Conservation (phyloP, 2,113 vertebrate genomes). For the Myxocyprinus asiaticus region DNA sequence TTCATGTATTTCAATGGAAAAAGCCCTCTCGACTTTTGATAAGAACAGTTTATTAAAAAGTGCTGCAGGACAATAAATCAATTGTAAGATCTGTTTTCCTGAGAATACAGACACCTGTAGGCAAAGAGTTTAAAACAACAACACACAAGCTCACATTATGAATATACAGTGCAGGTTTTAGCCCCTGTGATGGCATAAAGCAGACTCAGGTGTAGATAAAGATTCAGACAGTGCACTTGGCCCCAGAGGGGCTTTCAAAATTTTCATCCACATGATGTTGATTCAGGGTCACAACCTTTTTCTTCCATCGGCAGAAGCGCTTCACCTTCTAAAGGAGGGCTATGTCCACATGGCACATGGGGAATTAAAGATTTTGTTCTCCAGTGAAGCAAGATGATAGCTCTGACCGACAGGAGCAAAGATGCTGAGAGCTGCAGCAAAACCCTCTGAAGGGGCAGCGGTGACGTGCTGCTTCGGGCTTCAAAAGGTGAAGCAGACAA, state of each 20-base stretch:
- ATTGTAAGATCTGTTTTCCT: neutral
- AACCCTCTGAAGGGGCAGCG: too few relatives aligned
- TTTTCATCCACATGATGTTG: slow-evolving; percentile 30
- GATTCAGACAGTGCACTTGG: neutral
- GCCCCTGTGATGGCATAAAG: neutral
- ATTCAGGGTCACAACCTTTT: slow-evolving; percentile 57
- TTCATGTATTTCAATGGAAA: too few relatives aligned
- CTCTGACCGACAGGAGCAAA: neutral
- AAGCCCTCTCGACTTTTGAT: neutral
- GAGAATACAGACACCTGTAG: neutral
- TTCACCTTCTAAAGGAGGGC: slow-evolving; percentile 43
- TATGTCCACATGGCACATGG: slow-evolving; percentile 21
- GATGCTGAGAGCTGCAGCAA: neutral
- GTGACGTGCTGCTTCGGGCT: neutral
- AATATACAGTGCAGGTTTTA: slow-evolving; percentile 4
- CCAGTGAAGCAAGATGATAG: slow-evolving; percentile 34
- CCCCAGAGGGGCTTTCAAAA: neutral
- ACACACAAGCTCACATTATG: neutral
- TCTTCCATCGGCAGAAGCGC: slow-evolving; percentile 15
- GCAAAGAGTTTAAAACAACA: neutral
- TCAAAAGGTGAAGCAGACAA: slow-evolving; percentile 33
- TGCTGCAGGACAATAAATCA: slow-evolving; percentile 2
- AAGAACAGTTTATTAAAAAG: slow-evolving; percentile 12
- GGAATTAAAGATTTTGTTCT: slow-evolving; percentile 47
- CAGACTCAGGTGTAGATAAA: neutral